Evolutionary conservation across 2,113 vertebrate species (phyloP), one percentile per base, ranked within the genome.

Genomic region (Passerina amoena): DNA sequence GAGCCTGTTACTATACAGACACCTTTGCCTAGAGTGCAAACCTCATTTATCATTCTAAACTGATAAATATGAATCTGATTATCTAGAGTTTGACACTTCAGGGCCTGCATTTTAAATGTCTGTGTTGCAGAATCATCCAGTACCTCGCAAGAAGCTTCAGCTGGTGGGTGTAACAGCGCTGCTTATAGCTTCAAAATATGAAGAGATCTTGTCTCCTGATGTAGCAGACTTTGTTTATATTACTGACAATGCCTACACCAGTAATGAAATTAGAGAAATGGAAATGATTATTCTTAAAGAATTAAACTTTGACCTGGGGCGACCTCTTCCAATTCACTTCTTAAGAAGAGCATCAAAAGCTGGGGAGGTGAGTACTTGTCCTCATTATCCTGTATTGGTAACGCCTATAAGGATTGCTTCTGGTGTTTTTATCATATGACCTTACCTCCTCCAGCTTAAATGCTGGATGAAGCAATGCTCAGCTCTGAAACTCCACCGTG

Each of bases 141-240:
- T 99, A 25, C 97, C 98, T 60, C 98, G 98, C 11, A 98, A 98
- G 82, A 99, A 98, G 85, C 98, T 99, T 89, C 99, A 99, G 85
- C 96, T 99, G 30, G 99, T 98, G 2, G 99, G 99, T 0, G 98
- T 99, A 27, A 99, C 99, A 2, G 98, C 99, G 2, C 97, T 99
- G 98, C 96, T 99, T 75, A 24, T 99, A 82, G 99, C 99, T 51
- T 99, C 99, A 66, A 99, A 99, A 73, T 99, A 99, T 0, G 99
- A 99, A 96, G 99, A 99, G 97, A 99, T 99, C 96, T 97, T 98
- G 31, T 96, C 97, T 28, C 99, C 99, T 6, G 98, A 98, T 83
- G 93, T 99, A 7, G 98, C 97, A 27, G 99, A 99, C 97, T 99
- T 99, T 15, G 98, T 99, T 89, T 99, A 99, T 92, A 99, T 99